Evolutionary conservation across 2,888 invertebrate genomes (phyloP), one percentile per base, ranked within the genome.

Genomic region (Troilus luridus): DNA sequence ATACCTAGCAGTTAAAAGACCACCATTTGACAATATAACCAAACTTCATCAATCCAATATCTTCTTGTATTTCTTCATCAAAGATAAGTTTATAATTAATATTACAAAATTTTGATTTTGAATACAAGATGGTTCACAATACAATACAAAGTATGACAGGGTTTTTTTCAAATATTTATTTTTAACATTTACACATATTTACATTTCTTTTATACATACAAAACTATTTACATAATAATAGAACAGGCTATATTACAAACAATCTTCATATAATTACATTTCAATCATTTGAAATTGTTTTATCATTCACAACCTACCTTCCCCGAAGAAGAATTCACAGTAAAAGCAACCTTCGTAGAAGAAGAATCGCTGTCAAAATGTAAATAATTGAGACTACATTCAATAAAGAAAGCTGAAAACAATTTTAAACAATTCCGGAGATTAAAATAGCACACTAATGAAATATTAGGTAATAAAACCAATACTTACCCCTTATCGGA

Each of bases 401-500:
- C 90, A 90, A 90, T 62, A 88, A 90, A 90, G 85, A 56, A 41
- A 64, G 90, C 90, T 90, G 90, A 90, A 90, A 90, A 90, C 59
- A 90, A 90, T 59, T 67, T 77, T 59, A 41, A 41, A 41, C 41
- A 41, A 41, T 41, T 56, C 67, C 59, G 67, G 88, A 60, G 58
- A 77, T 89, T 62, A 91, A 67, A 88, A 67, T 59, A 58, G 85
- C n/a, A 81, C 54, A 27, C 85, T 54, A 81, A 41, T 64, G 19
- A 27, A n/a, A 88, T 27, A 9, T 24, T 17, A 10, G 58, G 9
- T 59, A 59, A 90, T 58, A 88, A 27, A 91, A 88, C 90, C 59
- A 62, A 54, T 89, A 92, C 91, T 93, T 95, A 97, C 97, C 97
- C 95, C 97, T 96, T 91, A 98, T 97, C 27, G 98, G 98, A 12